Evolutionary conservation across 2,797 vertebrate genomes (phyloP).

Genomic region (Sorex maritimensis): DNA sequence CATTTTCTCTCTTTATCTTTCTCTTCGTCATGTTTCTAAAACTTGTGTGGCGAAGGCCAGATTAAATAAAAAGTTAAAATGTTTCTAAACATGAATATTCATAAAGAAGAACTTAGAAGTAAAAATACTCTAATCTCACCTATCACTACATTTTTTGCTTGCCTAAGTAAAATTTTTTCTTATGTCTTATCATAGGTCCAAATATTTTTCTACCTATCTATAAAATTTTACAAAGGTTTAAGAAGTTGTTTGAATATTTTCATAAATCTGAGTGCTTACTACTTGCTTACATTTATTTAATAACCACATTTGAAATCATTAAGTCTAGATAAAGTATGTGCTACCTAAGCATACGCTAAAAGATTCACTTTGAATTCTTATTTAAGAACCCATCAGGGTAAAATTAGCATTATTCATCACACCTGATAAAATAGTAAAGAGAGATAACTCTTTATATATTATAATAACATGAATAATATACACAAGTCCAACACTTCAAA

Average conservation of each 20-base stretch:
- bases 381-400: not conserved
- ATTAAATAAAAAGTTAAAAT: too few relatives aligned
- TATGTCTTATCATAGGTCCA: too few relatives aligned
- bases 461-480: not conserved
- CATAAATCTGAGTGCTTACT: not conserved
- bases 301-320: not conserved
- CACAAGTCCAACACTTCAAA: not conserved
- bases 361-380: slow-evolving; percentile 10
- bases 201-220: too few relatives aligned
- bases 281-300: slow-evolving; percentile 1
- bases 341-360: not conserved
- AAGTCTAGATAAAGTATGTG: not conserved
- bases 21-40: not conserved
- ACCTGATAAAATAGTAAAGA: not conserved
- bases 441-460: not conserved
- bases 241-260: not conserved
- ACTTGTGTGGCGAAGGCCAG: not conserved
- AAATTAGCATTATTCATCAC: not conserved
- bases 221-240: not conserved
- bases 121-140: not conserved
- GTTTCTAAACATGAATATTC: not conserved
- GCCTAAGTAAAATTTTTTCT: too few relatives aligned
- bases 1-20: too few relatives aligned
- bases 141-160: too few relatives aligned
- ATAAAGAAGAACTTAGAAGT: slow-evolving; percentile 4